These are phyloP conservation scores for Empidonax alnorum DNA, from an alignment of 2,113 vertebrate genomes.

Conservation along the genomic window DNA sequence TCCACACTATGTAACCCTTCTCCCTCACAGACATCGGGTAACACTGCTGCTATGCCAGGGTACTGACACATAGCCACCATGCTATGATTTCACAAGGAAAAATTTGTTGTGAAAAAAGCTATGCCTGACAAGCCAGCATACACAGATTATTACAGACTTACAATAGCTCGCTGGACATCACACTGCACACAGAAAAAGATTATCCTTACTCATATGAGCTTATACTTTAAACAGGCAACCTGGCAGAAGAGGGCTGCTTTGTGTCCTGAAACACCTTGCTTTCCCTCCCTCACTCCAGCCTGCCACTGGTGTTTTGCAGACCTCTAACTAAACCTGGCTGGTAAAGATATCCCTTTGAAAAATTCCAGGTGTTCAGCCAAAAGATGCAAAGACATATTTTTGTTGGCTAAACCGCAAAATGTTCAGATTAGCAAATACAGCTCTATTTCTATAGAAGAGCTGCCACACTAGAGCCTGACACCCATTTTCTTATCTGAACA, in stretches of 20 bases:
- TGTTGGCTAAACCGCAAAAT: not conserved
- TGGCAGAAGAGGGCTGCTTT: not conserved
- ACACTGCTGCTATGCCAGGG: not conserved
- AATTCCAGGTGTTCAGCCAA: not conserved
- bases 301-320: not conserved
- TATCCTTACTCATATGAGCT: not conserved
- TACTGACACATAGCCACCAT: accelerated
- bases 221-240: not conserved
- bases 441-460: not conserved
- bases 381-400: not conserved
- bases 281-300: not conserved
- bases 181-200: not conserved
- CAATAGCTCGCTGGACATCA: not conserved
- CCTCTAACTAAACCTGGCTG: not conserved
- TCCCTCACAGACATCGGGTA: not conserved
- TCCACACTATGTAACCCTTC: accelerated
- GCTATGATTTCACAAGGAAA: not conserved
- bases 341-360: not conserved
- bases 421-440: not conserved
- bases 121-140: not conserved
- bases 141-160: not conserved
- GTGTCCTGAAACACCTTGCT: not conserved
- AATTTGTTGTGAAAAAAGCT: not conserved
- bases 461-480: not conserved
- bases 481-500: not conserved